phyloP scores from a whole-genome alignment of 2,113 vertebrate species.

The Campylomormyrus tamandua region DNA sequence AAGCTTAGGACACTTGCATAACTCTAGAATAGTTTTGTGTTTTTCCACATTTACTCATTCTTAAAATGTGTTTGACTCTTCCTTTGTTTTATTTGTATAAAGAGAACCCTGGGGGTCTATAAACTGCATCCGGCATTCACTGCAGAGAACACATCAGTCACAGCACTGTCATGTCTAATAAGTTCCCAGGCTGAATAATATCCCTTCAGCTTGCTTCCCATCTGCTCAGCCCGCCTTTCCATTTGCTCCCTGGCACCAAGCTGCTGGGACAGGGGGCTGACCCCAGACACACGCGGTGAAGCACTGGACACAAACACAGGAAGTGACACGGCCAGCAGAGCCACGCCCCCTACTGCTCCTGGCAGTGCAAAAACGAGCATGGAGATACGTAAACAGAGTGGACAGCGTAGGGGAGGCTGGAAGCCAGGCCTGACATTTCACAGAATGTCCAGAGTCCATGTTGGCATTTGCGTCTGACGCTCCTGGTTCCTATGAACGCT shows the following conservation, averaged over 20 bases:
- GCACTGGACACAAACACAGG: neutral
- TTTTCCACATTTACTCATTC: constrained; percentile 2
- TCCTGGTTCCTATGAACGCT: neutral
- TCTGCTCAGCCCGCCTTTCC: neutral
- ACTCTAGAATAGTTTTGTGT: neutral
- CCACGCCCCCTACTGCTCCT: neutral
- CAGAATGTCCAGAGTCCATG: neutral
- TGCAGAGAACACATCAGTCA: constrained; percentile 6
- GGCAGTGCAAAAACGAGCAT: neutral
- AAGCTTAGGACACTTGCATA: neutral
- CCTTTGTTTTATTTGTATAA: constrained; percentile 15
- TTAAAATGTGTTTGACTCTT: constrained; percentile 5
- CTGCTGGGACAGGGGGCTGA: neutral
- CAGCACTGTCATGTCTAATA: constrained; percentile 10
- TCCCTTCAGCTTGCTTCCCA: constrained; percentile 2
- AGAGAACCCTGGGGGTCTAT: constrained; percentile 16
- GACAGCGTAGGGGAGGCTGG: neutral
- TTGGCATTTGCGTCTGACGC: neutral
- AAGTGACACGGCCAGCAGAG: neutral
- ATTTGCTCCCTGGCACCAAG: neutral
- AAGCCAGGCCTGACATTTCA: neutral
- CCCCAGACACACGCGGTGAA: neutral
- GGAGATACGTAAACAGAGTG: neutral
- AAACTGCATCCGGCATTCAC: neutral
- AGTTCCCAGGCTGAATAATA: neutral